phyloP scores from a whole-genome alignment of 2,888 invertebrate genomes.

The Allophyes oxyacanthae region DNA sequence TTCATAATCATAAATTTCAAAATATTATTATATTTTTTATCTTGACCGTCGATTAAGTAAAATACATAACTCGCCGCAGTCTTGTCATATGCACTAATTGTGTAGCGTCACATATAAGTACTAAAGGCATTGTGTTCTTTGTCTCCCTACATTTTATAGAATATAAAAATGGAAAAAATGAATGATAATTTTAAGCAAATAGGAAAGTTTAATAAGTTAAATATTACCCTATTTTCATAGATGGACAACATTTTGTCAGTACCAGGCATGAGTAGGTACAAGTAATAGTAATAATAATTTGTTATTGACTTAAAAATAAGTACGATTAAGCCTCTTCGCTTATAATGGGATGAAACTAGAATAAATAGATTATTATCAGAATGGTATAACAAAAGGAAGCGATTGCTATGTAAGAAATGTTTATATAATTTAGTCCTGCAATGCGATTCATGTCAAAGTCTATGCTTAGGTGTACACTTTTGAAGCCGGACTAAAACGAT shows the following conservation, averaged over 20 bases:
- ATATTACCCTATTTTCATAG: constrained; percentile 15
- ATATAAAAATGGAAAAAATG: constrained; percentile 31
- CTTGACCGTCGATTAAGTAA: constrained; percentile 14
- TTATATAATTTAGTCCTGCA: too few relatives aligned
- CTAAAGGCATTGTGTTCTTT: constrained; percentile 10
- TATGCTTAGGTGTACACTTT: too few relatives aligned
- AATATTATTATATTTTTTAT: constrained; percentile 12
- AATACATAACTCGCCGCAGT: constrained; percentile 30
- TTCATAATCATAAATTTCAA: constrained; percentile 18
- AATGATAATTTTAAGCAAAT: constrained; percentile 16
- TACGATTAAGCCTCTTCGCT: too few relatives aligned
- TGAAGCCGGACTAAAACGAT: too few relatives aligned
- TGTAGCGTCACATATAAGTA: constrained; percentile 32
- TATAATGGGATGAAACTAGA: too few relatives aligned
- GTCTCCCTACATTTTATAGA: constrained; percentile 4
- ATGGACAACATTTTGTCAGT: constrained; percentile 27
- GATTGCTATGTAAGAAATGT: too few relatives aligned
- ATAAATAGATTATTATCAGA: too few relatives aligned
- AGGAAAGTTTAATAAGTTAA: constrained; percentile 14
- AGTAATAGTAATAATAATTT: too few relatives aligned
- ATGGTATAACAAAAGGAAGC: too few relatives aligned
- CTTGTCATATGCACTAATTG: constrained; percentile 42
- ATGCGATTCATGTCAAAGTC: too few relatives aligned
- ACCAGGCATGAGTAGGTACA: too few relatives aligned
- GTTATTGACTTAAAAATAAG: too few relatives aligned